Evolutionary conservation across 2,888 invertebrate genomes (phyloP).

Genomic region (Ernsta delagoae): DNA sequence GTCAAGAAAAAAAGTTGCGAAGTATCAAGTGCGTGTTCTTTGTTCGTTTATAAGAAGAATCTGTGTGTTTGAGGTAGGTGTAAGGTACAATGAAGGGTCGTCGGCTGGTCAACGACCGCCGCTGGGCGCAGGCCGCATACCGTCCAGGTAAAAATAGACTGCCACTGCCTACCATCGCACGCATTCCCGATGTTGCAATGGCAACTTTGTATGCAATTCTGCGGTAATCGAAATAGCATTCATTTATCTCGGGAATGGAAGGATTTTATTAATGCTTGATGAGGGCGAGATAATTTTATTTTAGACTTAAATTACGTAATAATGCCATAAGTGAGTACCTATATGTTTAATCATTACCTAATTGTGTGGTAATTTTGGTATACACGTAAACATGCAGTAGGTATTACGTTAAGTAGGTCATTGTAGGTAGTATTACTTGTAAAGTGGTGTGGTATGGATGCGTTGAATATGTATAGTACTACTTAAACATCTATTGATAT

Average conservation of each 20-base stretch:
- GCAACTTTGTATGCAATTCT: constrained; percentile 32
- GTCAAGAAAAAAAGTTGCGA: neutral
- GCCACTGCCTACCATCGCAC: constrained; percentile 36
- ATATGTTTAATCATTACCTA: too few species aligned
- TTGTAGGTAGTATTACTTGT: too few species aligned
- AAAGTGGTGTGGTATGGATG: too few species aligned
- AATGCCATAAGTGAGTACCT: too few species aligned
- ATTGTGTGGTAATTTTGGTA: too few species aligned
- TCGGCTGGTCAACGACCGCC: constrained; percentile 56
- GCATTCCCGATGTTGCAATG: constrained; percentile 26
- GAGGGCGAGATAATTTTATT: neutral
- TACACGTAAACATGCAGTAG: too few species aligned
- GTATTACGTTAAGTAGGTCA: too few species aligned
- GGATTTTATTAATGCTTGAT: neutral
- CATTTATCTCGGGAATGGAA: constrained; percentile 7
- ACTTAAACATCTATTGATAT: too few species aligned
- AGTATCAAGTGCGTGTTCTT: constrained; percentile 7
- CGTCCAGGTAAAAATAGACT: constrained; percentile 55
- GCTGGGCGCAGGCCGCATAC: constrained; percentile 58
- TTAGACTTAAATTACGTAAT: too few species aligned
- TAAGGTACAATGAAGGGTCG: constrained; percentile 44
- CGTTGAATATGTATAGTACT: too few species aligned
- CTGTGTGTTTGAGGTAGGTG: constrained; percentile 29
- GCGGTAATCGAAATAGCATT: constrained; percentile 29
- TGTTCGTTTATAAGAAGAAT: constrained; percentile 26